Percentiles rank a stretch among this genome's conserved stretches.
Evolutionary conservation across 2,113 vertebrate genomes (phyloP).

Genomic region (Halcyon malimbica): DNA sequence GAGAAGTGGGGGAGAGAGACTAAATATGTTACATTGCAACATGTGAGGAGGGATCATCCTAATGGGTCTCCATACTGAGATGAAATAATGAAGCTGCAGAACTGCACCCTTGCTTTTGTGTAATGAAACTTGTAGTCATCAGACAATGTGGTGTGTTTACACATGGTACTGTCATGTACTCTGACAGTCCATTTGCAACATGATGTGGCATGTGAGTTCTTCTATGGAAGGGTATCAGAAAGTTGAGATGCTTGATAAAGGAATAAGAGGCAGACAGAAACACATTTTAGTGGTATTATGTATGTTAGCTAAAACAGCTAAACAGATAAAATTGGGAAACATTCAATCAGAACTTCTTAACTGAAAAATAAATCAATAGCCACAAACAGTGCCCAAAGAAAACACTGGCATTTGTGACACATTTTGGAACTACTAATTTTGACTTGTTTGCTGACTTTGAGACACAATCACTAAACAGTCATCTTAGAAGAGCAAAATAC

Average conservation of each 20-base stretch:
- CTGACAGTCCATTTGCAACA: neutral
- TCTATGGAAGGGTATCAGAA: neutral
- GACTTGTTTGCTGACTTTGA: neutral
- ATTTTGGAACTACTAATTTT: neutral
- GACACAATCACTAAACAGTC: neutral
- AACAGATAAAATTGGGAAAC: neutral
- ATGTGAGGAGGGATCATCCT: neutral
- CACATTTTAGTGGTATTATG: neutral
- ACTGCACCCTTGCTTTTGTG: neutral
- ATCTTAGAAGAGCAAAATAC: neutral
- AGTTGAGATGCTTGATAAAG: neutral
- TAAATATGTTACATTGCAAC: neutral
- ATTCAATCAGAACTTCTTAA: neutral
- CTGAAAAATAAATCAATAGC: neutral
- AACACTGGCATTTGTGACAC: neutral
- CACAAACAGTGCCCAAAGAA: neutral
- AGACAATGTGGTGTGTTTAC: neutral
- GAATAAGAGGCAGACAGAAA: neutral
- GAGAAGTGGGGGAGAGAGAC: fast-evolving
- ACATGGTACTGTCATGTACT: neutral
- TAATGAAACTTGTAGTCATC: neutral
- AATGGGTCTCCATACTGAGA: neutral
- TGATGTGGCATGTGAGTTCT: neutral
- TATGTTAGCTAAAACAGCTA: neutral
- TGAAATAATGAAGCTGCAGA: neutral